Percentiles rank a stretch among this genome's conserved stretches.
phyloP scores from a whole-genome alignment of 1,140 invertebrate species.

The Geopemphigus sp. region DNA sequence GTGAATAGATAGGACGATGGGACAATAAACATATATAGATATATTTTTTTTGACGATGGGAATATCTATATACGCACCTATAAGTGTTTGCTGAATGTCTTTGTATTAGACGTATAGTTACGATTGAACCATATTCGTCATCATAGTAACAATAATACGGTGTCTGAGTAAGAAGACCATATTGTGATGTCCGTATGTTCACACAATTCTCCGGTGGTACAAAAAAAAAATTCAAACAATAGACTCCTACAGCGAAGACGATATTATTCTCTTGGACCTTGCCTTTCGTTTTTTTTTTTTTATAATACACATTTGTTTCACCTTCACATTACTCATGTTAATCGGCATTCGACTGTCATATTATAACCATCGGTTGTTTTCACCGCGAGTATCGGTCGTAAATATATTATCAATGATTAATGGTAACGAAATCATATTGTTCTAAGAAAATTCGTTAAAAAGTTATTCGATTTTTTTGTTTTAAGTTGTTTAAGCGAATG shows the following conservation, averaged over 20 bases:
- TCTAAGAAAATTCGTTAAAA: too few relatives aligned
- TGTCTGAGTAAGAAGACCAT: constrained; percentile 30
- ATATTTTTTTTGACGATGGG: constrained; percentile 7
- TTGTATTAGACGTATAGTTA: constrained; percentile 22
- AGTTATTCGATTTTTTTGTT: too few relatives aligned
- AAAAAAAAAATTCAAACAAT: constrained; percentile 27
- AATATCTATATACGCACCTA: neutral
- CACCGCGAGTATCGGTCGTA: too few relatives aligned
- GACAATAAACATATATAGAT: too few relatives aligned
- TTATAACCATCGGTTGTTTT: too few relatives aligned
- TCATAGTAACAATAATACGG: constrained; percentile 3
- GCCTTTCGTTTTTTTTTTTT: neutral
- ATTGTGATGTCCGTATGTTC: constrained; percentile 16
- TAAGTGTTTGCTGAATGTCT: constrained; percentile 10
- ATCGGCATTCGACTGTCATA: constrained; percentile 9
- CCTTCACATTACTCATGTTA: constrained; percentile 25
- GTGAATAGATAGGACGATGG: neutral
- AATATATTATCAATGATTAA: too few relatives aligned
- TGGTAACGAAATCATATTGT: too few relatives aligned
- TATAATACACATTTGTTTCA: constrained; percentile 16
- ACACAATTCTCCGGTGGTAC: constrained; percentile 17
- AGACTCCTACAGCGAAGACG: constrained; percentile 22
- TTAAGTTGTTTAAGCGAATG: too few relatives aligned
- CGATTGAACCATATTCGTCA: constrained; percentile 7
- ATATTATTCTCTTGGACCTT: constrained; percentile 20